phyloP scores from a whole-genome alignment of 2,888 invertebrate genomes.

The Desoria tigrina region DNA sequence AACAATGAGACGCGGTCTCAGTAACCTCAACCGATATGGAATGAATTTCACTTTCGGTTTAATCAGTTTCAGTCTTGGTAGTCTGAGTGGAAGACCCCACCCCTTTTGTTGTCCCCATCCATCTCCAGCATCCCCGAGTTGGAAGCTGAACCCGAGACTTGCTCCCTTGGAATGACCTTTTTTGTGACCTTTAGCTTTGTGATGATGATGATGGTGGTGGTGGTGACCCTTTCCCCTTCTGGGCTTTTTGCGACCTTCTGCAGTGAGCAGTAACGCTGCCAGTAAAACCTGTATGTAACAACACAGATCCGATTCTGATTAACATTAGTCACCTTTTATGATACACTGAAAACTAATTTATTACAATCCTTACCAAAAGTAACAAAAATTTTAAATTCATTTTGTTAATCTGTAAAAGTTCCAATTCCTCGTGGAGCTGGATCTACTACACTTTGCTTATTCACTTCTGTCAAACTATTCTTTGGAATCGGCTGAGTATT shows the following conservation, averaged over 20 bases:
- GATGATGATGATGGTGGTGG: constrained; percentile 5
- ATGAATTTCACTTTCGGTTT: constrained; percentile 29
- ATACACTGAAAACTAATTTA: too few relatives aligned
- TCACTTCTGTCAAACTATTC: too few relatives aligned
- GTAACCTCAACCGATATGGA: constrained; percentile 25
- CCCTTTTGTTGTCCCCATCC: too few relatives aligned
- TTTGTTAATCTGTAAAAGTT: background rate
- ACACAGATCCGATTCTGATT: too few relatives aligned
- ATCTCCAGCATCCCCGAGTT: constrained; percentile 26
- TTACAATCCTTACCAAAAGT: constrained; percentile 8
- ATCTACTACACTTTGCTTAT: too few relatives aligned
- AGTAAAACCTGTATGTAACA: constrained; percentile 7
- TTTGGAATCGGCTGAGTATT: too few relatives aligned
- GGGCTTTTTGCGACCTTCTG: too few relatives aligned
- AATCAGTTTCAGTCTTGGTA: constrained; percentile 25
- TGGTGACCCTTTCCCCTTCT: constrained; percentile 8
- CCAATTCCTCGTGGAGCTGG: too few relatives aligned
- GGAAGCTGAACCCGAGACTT: constrained; percentile 22
- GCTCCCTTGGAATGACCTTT: constrained; percentile 3
- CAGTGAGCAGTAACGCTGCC: constrained; percentile 1
- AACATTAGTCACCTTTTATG: too few relatives aligned
- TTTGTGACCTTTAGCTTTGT: background rate
- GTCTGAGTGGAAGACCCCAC: constrained; percentile 23
- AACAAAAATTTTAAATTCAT: constrained; percentile 18
- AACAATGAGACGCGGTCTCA: constrained; percentile 25